Conservation (phyloP, 1,140 invertebrate genomes). For the Harlomillsia oculata region DNA sequence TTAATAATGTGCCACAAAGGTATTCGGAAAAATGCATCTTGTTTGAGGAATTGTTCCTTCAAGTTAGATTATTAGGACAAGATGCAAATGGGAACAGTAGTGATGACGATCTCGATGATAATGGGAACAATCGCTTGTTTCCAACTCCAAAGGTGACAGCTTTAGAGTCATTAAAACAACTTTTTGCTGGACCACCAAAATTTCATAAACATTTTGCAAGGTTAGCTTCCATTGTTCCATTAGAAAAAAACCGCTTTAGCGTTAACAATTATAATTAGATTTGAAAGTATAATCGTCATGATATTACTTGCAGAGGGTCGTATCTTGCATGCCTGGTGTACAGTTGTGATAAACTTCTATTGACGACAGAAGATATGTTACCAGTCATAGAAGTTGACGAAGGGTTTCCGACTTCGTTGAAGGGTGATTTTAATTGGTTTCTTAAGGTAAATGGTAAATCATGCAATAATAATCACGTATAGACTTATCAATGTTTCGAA, state of each 20-base stretch:
- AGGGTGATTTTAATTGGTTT: slow-evolving; percentile 92
- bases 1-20: background rate
- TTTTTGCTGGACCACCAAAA: slow-evolving; percentile 87
- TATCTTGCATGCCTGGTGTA: slow-evolving; percentile 86
- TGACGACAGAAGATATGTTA: slow-evolving; percentile 91
- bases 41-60: too few relatives aligned
- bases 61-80: too few relatives aligned
- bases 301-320: slow-evolving; percentile 59
- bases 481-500: background rate
- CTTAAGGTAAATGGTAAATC: slow-evolving; percentile 66
- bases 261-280: background rate
- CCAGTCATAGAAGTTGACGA: slow-evolving; percentile 95
- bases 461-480: too few relatives aligned
- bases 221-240: slow-evolving; percentile 41
- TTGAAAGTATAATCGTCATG: background rate
- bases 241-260: background rate
- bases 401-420: slow-evolving; percentile 78
- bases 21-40: too few relatives aligned
- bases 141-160: too few relatives aligned
- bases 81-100: too few relatives aligned
- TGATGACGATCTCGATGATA: too few relatives aligned
- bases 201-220: slow-evolving; percentile 86
- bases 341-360: slow-evolving; percentile 86
- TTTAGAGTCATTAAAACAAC: slow-evolving; percentile 87
- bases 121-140: too few relatives aligned